A percentile compares a stretch with the other conserved stretches of the same genome.
phyloP scores from a whole-genome alignment of 2,797 vertebrate genomes.

The Phalloptychus januarius region DNA sequence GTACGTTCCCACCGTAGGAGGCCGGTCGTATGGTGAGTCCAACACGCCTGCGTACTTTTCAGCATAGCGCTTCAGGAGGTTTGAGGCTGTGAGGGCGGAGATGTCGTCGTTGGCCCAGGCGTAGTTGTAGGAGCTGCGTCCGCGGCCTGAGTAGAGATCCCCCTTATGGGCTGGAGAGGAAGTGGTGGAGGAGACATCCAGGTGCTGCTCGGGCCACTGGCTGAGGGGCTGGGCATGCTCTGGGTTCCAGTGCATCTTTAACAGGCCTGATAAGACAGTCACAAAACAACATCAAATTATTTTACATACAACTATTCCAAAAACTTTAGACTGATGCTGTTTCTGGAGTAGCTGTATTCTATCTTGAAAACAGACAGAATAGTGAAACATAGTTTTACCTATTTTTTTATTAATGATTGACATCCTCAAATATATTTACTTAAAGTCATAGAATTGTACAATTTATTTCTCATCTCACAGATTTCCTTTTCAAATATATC shows the following conservation, averaged over 20 bases:
- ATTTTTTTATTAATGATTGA: not conserved
- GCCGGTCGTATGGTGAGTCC: slow-evolving; percentile 91
- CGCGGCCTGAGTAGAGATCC: slow-evolving; percentile 85
- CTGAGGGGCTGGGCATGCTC: slow-evolving; percentile 99
- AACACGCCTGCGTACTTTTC: slow-evolving; percentile 95
- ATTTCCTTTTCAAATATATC: not conserved
- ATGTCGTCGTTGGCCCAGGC: slow-evolving; percentile 99
- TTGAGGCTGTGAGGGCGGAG: slow-evolving; percentile 96
- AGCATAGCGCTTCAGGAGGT: slow-evolving; percentile 96
- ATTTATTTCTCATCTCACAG: not conserved
- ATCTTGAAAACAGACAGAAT: not conserved
- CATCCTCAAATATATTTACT: not conserved
- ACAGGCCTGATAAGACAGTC: slow-evolving; percentile 82
- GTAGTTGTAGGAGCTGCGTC: slow-evolving; percentile 90
- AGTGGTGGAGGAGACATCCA: slow-evolving; percentile 97
- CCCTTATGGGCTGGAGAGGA: slow-evolving; percentile 95
- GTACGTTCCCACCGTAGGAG: slow-evolving; percentile 82
- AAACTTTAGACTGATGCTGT: not conserved
- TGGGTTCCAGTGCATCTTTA: slow-evolving; percentile 99
- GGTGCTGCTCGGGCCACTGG: slow-evolving; percentile 99
- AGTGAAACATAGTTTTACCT: not conserved
- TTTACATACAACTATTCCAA: not conserved
- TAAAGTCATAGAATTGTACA: not conserved
- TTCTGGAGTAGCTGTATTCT: not conserved
- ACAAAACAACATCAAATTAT: slow-evolving; percentile 11